phyloP scores from a whole-genome alignment of 2,797 vertebrate genomes.

The Amphiprion clarkii region DNA sequence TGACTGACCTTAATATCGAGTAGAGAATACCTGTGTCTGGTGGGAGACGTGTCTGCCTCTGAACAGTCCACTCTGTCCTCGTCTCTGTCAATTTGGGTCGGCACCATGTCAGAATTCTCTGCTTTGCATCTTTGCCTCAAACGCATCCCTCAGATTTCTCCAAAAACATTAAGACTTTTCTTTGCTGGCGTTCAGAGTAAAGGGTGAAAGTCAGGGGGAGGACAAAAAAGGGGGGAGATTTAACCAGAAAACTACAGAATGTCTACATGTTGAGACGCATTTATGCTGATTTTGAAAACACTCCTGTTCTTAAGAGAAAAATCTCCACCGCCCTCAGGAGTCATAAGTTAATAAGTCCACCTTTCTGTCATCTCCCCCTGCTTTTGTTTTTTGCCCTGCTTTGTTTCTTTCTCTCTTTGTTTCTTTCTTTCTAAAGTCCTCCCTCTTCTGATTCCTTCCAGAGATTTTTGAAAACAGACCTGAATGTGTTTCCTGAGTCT shows the following conservation, averaged over 20 bases:
- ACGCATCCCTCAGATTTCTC: slow-evolving; percentile 73
- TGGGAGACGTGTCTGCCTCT: slow-evolving; percentile 72
- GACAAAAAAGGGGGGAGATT: slow-evolving; percentile 9
- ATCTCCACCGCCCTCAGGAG: slow-evolving; percentile 64
- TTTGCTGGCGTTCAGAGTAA: slow-evolving; percentile 46
- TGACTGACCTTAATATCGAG: slow-evolving; percentile 64
- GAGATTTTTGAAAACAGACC: slow-evolving; percentile 52
- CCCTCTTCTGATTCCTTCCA: slow-evolving; percentile 36
- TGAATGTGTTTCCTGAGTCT: slow-evolving; percentile 67
- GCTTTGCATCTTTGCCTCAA: slow-evolving; percentile 74
- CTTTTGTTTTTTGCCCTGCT: slow-evolving; percentile 18
- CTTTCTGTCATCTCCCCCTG: slow-evolving; percentile 42
- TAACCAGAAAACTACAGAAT: slow-evolving; percentile 41
- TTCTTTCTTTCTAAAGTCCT: slow-evolving; percentile 33
- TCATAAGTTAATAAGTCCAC: slow-evolving; percentile 68
- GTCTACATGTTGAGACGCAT: slow-evolving; percentile 68
- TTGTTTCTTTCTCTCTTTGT: slow-evolving; percentile 35
- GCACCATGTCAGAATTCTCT: slow-evolving; percentile 82
- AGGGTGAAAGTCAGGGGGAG: slow-evolving; percentile 7
- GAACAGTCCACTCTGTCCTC: slow-evolving; percentile 78
- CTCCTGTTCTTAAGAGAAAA: slow-evolving; percentile 53
- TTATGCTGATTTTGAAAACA: slow-evolving; percentile 54
- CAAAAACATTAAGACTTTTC: slow-evolving; percentile 45
- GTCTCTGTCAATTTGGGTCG: slow-evolving; percentile 81
- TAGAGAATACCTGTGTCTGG: slow-evolving; percentile 80